Percentiles rank a stretch among this genome's conserved stretches.
Conservation (phyloP, 2,113 vertebrate species). For the Peromyscus californicus region DNA sequence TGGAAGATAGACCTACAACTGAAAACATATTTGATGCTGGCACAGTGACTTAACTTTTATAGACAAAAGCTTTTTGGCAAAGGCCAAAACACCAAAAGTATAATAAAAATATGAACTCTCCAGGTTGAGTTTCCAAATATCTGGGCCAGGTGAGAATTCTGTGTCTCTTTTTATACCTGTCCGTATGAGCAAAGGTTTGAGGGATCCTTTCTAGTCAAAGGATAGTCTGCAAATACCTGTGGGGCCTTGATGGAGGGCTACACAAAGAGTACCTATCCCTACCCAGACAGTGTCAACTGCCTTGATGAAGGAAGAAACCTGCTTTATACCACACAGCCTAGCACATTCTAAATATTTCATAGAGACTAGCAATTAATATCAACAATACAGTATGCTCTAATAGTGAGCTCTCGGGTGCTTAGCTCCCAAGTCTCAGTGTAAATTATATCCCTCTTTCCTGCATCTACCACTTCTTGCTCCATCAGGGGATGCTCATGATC, state of each 20-base stretch:
- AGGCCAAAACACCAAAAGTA: neutral
- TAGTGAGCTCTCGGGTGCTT: neutral
- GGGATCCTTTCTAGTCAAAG: neutral
- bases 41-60: constrained; percentile 24
- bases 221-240: neutral
- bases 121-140: constrained; percentile 18
- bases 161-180: neutral
- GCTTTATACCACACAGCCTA: neutral
- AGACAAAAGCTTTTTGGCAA: constrained; percentile 4
- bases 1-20: neutral
- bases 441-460: neutral
- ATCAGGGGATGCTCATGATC: neutral
- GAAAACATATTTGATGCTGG: neutral
- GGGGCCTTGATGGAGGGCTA: neutral
- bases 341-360: neutral
- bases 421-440: neutral
- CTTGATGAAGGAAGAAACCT: neutral
- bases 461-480: neutral
- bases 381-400: neutral
- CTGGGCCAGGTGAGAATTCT: constrained; percentile 10
- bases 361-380: neutral
- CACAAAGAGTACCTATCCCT: neutral
- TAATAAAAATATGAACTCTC: neutral
- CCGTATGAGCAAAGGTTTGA: neutral
- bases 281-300: neutral